Conservation (phyloP, 2,797 vertebrate genomes). For the Micropoecilia bifurca region DNA sequence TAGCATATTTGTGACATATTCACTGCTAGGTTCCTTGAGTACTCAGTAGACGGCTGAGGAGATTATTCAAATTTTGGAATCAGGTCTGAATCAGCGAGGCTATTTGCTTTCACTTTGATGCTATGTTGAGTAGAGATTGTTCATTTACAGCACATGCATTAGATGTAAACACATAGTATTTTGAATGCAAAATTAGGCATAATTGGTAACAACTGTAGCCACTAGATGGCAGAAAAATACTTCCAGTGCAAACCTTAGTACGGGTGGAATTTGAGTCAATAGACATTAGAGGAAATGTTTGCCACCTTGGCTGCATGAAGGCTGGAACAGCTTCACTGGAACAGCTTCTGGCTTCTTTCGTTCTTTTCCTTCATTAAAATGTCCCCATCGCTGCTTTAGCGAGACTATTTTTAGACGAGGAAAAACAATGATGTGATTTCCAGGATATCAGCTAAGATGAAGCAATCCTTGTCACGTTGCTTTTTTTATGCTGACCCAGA, state of each 20-base stretch:
- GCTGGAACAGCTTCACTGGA: background rate
- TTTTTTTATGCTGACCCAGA: background rate
- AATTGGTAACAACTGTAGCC: background rate
- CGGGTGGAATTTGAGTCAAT: background rate
- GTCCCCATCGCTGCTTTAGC: background rate
- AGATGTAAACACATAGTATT: background rate
- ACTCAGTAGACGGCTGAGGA: too few relatives aligned
- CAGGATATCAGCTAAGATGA: background rate
- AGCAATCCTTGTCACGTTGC: background rate
- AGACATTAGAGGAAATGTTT: background rate
- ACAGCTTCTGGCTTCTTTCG: background rate
- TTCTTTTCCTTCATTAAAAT: background rate
- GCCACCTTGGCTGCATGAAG: background rate
- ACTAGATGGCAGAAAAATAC: background rate
- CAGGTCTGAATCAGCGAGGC: too few relatives aligned
- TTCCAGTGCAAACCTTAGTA: background rate
- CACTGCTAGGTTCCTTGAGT: too few relatives aligned
- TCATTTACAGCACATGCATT: background rate
- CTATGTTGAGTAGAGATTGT: background rate
- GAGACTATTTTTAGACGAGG: background rate
- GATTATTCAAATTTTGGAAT: too few relatives aligned
- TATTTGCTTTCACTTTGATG: background rate
- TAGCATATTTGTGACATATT: too few relatives aligned
- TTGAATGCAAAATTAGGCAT: background rate
- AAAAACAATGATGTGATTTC: background rate